Percentiles rank a stretch among this genome's conserved stretches.
Evolutionary conservation across 2,113 vertebrate genomes (phyloP).

Genomic region (Choloepus hoffmanni): DNA sequence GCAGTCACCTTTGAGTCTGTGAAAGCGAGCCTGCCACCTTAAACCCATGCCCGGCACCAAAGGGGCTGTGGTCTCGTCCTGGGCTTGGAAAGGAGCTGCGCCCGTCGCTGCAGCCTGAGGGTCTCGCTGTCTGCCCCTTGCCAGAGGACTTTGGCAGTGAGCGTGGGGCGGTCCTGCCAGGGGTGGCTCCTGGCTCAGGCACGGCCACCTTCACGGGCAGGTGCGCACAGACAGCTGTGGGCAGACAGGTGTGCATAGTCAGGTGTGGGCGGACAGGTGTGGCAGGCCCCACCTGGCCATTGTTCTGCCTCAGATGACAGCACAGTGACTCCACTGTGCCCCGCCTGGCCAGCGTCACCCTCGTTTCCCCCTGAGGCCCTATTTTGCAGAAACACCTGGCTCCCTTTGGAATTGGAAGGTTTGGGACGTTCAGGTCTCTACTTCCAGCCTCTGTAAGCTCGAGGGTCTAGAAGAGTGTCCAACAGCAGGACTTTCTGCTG

Average conservation of each 20-base stretch:
- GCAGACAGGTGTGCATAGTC: neutral
- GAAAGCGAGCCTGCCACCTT: neutral
- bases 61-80: neutral
- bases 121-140: neutral
- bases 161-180: neutral
- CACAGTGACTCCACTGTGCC: neutral
- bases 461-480: neutral
- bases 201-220: neutral
- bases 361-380: neutral
- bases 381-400: neutral
- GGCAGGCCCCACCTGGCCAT: neutral
- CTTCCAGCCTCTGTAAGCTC: neutral
- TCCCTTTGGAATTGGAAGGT: neutral
- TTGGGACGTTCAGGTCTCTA: neutral
- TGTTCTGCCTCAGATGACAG: too few species aligned
- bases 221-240: too few species aligned
- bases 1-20: neutral
- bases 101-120: neutral
- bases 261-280: neutral
- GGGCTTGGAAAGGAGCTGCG: neutral
- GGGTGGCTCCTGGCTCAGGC: neutral
- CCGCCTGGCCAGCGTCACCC: fast-evolving
- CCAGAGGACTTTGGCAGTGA: neutral
- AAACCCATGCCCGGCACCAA: neutral
- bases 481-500: neutral